A percentile compares a stretch with the other conserved stretches of the same genome.
These are phyloP conservation scores for Odontocerum albicorne DNA, from an alignment of 2,888 invertebrate species.

Conservation along the genomic window DNA sequence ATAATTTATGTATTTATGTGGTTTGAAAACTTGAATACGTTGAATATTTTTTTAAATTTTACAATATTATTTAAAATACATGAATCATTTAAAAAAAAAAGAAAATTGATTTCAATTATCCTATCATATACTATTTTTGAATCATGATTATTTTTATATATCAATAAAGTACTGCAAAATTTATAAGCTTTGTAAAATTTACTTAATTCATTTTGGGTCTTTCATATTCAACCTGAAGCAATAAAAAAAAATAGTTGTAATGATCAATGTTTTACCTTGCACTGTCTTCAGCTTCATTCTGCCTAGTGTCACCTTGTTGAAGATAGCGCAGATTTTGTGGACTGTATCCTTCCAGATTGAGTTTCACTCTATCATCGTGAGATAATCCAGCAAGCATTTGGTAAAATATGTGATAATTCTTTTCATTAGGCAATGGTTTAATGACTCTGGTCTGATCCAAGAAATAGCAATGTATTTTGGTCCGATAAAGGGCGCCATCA, in stretches of 20 bases:
- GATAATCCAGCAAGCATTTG: constrained; percentile 91
- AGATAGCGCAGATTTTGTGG: constrained; percentile 82
- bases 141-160: no score
- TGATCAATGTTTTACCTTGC: constrained; percentile 42
- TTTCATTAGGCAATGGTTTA: constrained; percentile 80
- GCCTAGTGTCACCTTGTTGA: constrained; percentile 70
- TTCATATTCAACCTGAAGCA: neutral
- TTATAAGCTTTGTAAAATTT: neutral
- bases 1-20: neutral
- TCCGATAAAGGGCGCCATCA: constrained; percentile 90
- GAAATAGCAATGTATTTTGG: constrained; percentile 96
- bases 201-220: neutral
- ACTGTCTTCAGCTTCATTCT: constrained; percentile 74
- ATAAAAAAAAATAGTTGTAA: neutral
- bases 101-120: no score
- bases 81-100: no score
- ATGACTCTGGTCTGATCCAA: constrained; percentile 92
- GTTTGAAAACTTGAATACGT: neutral
- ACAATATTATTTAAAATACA: no score
- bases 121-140: no score
- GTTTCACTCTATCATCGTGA: constrained; percentile 80
- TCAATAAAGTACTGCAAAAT: no score
- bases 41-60: neutral
- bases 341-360: constrained; percentile 85
- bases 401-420: constrained; percentile 97